Percentiles rank a stretch among this genome's conserved stretches.
Evolutionary conservation across 1,140 invertebrate genomes (phyloP).

Genomic region (Lordiphosa clarofinis): DNA sequence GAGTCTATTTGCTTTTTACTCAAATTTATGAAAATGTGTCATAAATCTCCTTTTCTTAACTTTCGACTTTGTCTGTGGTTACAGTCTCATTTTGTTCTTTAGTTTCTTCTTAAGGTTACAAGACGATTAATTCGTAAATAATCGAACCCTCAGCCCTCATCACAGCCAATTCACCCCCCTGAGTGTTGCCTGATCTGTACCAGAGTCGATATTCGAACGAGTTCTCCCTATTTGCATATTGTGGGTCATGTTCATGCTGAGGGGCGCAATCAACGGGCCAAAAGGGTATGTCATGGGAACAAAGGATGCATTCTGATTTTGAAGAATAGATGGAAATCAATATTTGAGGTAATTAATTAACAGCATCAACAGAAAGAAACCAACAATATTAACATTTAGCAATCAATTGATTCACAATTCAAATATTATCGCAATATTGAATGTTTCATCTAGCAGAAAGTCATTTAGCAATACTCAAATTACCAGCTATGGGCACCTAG

Average conservation of each 20-base stretch:
- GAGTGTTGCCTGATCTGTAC: constrained; percentile 37
- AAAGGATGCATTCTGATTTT: constrained; percentile 52
- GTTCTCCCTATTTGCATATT: constrained; percentile 60
- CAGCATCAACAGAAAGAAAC: constrained; percentile 47
- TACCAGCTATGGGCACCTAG: too few relatives aligned
- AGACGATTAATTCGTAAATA: constrained; percentile 53
- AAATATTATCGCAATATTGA: constrained; percentile 43
- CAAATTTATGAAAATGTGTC: too few relatives aligned
- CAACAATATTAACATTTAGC: constrained; percentile 67
- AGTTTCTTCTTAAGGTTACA: constrained; percentile 2
- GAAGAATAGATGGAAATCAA: constrained; percentile 69
- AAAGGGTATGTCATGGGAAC: constrained; percentile 72
- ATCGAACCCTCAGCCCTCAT: constrained; percentile 28
- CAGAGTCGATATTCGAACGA: constrained; percentile 33
- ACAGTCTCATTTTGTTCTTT: constrained; percentile 5
- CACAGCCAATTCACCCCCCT: constrained; percentile 45
- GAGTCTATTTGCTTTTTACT: too few relatives aligned
- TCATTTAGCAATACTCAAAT: constrained; percentile 10
- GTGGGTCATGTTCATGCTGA: constrained; percentile 34
- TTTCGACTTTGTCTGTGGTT: constrained; percentile 25
- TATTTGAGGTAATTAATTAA: constrained; percentile 79
- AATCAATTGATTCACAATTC: constrained; percentile 66
- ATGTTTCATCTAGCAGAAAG: constrained; percentile 34
- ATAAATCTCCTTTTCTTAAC: not conserved
- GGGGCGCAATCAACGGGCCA: constrained; percentile 20